Percentiles rank a stretch among this genome's conserved stretches.
These are phyloP conservation scores for Ptychobarbus kaznakovi DNA, from an alignment of 2,797 vertebrate genomes.

Conservation along the genomic window DNA sequence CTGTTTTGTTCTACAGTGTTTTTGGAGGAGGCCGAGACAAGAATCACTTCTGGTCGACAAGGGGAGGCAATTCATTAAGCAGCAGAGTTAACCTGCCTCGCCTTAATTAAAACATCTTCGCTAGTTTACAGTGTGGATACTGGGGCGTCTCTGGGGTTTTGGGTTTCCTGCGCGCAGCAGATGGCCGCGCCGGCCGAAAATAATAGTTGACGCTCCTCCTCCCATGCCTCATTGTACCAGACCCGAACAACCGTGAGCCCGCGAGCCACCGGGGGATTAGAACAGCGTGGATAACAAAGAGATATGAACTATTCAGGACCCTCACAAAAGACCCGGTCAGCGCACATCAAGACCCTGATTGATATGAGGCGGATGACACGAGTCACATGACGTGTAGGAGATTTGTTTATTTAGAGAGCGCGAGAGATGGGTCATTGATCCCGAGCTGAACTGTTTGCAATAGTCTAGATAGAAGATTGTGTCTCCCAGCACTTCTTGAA, in stretches of 20 bases:
- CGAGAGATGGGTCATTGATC: neutral
- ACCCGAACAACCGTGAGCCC: slow-evolving; percentile 86
- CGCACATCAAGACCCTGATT: slow-evolving; percentile 47
- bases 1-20: slow-evolving; percentile 34
- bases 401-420: slow-evolving; percentile 2
- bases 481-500: neutral
- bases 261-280: slow-evolving; percentile 87
- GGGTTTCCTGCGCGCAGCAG: slow-evolving; percentile 89
- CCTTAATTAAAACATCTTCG: slow-evolving; percentile 99
- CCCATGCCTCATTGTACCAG: slow-evolving; percentile 74
- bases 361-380: slow-evolving; percentile 54
- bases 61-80: slow-evolving; percentile 94
- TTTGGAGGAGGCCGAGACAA: slow-evolving; percentile 83
- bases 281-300: slow-evolving; percentile 84
- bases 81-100: slow-evolving; percentile 91
- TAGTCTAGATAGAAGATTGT: too few relatives aligned
- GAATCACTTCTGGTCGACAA: slow-evolving; percentile 83
- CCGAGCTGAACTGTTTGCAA: neutral
- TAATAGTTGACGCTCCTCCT: slow-evolving; percentile 89
- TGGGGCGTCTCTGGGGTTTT: slow-evolving; percentile 89
- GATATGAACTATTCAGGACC: slow-evolving; percentile 84
- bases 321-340: slow-evolving; percentile 54
- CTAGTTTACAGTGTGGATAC: slow-evolving; percentile 93
- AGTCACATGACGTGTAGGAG: slow-evolving; percentile 34
- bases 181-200: slow-evolving; percentile 87